Evolutionary conservation across 2,113 vertebrate genomes (phyloP).

Genomic region (Australoheros scitulus): DNA sequence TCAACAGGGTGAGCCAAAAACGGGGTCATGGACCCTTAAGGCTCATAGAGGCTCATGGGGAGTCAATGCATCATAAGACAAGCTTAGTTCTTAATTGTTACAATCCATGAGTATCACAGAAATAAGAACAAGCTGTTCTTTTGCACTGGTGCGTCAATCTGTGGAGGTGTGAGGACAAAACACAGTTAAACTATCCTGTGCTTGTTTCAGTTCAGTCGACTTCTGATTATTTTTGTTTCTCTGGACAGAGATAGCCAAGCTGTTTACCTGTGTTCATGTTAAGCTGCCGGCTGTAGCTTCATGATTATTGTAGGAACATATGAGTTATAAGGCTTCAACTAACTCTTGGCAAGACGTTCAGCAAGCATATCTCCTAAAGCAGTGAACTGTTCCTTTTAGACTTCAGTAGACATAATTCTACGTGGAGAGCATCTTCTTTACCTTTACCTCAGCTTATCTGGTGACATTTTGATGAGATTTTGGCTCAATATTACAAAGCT

Average conservation of each 20-base stretch:
- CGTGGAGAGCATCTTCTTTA: background rate
- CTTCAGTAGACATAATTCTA: background rate
- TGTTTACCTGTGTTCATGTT: background rate
- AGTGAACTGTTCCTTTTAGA: background rate
- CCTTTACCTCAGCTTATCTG: background rate
- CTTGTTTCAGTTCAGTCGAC: background rate
- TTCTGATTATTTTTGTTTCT: background rate
- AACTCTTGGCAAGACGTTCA: background rate
- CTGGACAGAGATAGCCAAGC: background rate
- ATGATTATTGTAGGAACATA: background rate
- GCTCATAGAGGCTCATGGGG: accelerated
- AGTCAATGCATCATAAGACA: background rate
- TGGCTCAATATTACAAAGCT: background rate
- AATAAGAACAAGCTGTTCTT: background rate
- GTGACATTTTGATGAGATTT: background rate
- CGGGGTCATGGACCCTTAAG: background rate
- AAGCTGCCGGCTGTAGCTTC: background rate
- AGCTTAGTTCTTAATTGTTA: background rate
- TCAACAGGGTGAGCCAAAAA: background rate
- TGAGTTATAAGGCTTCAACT: background rate
- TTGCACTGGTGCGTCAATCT: background rate
- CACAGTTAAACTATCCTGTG: no score
- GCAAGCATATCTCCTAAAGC: background rate
- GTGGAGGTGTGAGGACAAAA: no score
- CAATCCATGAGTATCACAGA: background rate